phyloP scores from a whole-genome alignment of 2,888 invertebrate species.

The Pegoplata infirma region DNA sequence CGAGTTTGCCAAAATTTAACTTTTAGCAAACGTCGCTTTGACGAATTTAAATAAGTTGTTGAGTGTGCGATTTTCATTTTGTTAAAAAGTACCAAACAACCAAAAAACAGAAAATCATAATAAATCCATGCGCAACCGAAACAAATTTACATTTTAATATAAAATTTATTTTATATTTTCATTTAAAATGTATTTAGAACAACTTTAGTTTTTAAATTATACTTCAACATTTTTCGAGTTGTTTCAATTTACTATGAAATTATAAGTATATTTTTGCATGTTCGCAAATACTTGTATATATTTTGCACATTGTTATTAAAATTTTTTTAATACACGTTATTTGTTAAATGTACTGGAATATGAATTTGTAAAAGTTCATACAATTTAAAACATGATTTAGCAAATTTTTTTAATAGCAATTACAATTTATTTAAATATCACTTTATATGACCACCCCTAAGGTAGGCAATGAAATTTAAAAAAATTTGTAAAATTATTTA shows the following conservation, averaged over 20 bases:
- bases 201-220: background rate
- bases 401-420: too few species aligned
- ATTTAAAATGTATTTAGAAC: background rate
- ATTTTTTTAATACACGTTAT: background rate
- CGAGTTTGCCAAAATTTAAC: slow-evolving; percentile 66
- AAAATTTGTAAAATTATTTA: too few species aligned
- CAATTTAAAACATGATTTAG: too few species aligned
- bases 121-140: background rate
- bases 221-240: background rate
- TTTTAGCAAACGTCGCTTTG: slow-evolving; percentile 60
- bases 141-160: slow-evolving; percentile 18
- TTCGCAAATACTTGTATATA: background rate
- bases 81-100: background rate
- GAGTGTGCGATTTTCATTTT: slow-evolving; percentile 64
- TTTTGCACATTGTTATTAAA: too few species aligned
- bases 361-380: too few species aligned
- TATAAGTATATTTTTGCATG: background rate
- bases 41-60: slow-evolving; percentile 43
- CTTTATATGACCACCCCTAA: too few species aligned
- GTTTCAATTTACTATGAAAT: background rate
- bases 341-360: too few species aligned
- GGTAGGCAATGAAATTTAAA: too few species aligned
- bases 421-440: too few species aligned
- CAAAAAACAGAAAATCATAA: background rate
- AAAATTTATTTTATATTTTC: background rate